Conservation (phyloP, 2,888 invertebrate genomes). For the Rosalia funebris region DNA sequence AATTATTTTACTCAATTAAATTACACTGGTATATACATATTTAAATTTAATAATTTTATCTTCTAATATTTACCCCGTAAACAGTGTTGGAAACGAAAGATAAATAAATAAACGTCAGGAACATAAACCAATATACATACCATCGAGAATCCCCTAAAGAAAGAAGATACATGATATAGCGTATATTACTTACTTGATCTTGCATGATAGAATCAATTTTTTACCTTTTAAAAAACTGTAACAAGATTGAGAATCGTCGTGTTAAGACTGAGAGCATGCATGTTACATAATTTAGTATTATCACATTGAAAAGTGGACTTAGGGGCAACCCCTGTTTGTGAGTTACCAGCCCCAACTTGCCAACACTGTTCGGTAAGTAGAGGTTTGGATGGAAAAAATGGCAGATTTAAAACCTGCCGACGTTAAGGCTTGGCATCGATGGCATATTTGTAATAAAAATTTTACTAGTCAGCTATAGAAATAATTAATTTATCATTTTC, state of each 20-base stretch:
- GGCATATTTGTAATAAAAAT: not conserved
- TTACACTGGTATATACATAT: slow-evolving; percentile 5
- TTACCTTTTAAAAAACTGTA: slow-evolving; percentile 8
- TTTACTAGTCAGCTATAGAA: not conserved
- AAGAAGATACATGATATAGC: slow-evolving; percentile 2
- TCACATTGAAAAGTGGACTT: slow-evolving; percentile 45
- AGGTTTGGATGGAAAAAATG: slow-evolving; percentile 24
- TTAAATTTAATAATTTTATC: not conserved
- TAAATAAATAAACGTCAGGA: no score
- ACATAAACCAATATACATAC: no score
- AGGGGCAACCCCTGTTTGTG: slow-evolving; percentile 26
- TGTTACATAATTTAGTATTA: slow-evolving; percentile 38
- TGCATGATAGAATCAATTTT: not conserved
- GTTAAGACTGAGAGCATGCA: slow-evolving; percentile 21
- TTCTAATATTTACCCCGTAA: not conserved
- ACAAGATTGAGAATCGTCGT: slow-evolving; percentile 13
- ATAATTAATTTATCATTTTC: not conserved
- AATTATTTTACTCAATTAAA: not conserved
- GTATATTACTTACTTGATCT: not conserved
- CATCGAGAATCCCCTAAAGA: not conserved
- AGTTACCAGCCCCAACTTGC: slow-evolving; percentile 31
- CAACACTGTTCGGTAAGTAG: slow-evolving; percentile 25
- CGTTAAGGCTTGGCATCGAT: not conserved
- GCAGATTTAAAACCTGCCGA: not conserved
- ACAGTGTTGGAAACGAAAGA: slow-evolving; percentile 5